phyloP scores from a whole-genome alignment of 2,113 vertebrate genomes.

The Galeopterus variegatus region DNA sequence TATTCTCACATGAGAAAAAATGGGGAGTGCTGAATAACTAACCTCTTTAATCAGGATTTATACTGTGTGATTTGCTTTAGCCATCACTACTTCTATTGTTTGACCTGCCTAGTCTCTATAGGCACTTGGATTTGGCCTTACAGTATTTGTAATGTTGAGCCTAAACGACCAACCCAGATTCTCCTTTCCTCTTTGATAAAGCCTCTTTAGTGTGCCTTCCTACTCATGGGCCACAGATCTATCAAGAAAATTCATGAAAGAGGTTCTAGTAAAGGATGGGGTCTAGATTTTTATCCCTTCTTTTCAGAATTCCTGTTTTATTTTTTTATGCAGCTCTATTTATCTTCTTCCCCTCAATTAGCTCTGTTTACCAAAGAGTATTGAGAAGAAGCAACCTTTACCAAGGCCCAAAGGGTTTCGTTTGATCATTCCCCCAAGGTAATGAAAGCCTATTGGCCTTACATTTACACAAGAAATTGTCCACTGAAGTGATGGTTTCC shows the following conservation, averaged over 20 bases:
- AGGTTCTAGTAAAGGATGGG: neutral
- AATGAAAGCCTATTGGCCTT: constrained; percentile 6
- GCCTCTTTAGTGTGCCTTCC: neutral
- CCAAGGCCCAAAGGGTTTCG: neutral
- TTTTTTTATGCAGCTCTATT: neutral
- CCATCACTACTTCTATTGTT: neutral
- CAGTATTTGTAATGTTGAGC: neutral
- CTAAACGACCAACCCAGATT: constrained; percentile 8
- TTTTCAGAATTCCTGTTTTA: neutral
- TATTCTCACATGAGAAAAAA: neutral
- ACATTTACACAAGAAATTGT: constrained; percentile 31
- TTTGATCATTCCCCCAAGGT: constrained; percentile 9
- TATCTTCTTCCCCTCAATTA: constrained; percentile 1
- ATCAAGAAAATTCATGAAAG: constrained; percentile 2
- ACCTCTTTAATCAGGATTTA: neutral
- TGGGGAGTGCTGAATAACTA: neutral
- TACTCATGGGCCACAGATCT: neutral
- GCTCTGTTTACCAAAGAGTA: constrained; percentile 35
- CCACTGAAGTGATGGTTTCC: constrained; percentile 15
- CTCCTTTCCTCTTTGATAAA: constrained; percentile 38
- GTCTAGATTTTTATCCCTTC: neutral
- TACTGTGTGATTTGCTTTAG: neutral
- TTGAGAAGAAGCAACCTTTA: constrained; percentile 37
- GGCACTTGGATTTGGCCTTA: neutral
- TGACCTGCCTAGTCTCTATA: neutral